Conservation (phyloP, 1,140 invertebrate species). For the Brachionus rotundiformis region DNA sequence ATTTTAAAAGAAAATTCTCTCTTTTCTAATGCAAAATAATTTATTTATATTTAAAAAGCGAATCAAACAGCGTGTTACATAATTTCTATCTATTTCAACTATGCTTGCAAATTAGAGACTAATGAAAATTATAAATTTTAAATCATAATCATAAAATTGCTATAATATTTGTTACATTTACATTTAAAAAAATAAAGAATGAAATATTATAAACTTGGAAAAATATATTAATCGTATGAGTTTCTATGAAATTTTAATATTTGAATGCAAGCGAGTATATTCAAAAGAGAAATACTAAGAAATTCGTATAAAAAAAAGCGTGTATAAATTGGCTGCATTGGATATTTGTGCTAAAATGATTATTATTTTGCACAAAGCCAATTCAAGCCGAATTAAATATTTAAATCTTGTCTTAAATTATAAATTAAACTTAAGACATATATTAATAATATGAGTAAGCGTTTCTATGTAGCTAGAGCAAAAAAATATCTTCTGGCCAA, state of each 20-base stretch:
- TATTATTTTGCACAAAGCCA: background rate
- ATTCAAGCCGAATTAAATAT: background rate
- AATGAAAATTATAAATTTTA: conserved; percentile 42
- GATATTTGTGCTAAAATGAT: background rate
- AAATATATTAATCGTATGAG: background rate
- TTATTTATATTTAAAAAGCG: conserved; percentile 17
- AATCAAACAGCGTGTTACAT: conserved; percentile 49
- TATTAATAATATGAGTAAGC: background rate
- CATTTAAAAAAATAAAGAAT: background rate
- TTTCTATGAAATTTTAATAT: background rate
- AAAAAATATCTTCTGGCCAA: background rate
- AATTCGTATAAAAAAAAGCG: background rate
- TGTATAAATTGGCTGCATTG: background rate
- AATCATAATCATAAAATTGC: conserved; percentile 4
- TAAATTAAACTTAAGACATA: background rate
- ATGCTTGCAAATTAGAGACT: background rate
- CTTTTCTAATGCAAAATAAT: conserved; percentile 4
- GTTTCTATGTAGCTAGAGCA: background rate
- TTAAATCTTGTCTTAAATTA: conserved; percentile 1
- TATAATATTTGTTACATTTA: background rate
- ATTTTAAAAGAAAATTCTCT: background rate
- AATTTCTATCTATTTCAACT: conserved; percentile 37
- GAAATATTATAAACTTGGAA: background rate
- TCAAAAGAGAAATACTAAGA: background rate
- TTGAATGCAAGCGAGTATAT: background rate